These are phyloP conservation scores for Ctenoplectra terminalis DNA, from an alignment of 1,140 invertebrate species.

Conservation along the genomic window DNA sequence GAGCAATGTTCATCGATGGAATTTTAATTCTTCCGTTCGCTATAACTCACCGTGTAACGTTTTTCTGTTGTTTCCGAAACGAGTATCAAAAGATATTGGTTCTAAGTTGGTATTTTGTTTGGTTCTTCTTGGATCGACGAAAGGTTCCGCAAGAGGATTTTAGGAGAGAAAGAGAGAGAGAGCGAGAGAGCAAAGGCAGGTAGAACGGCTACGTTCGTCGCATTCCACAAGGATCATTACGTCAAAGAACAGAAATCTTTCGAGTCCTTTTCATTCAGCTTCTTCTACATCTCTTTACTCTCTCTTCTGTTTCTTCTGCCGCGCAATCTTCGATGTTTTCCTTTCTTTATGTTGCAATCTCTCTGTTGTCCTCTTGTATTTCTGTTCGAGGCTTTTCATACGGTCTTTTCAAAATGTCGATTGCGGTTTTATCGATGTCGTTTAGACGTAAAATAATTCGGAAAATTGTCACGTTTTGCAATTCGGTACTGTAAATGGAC, in stretches of 20 bases:
- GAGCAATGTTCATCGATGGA: not conserved
- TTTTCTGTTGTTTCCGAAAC: slow-evolving; percentile 14
- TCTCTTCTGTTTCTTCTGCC: not conserved
- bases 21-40: slow-evolving; percentile 35
- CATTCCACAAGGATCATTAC: slow-evolving; percentile 70
- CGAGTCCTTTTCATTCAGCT: slow-evolving; percentile 42
- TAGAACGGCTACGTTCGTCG: slow-evolving; percentile 53
- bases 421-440: not conserved
- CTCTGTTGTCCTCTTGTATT: not conserved
- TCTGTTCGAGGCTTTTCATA: not conserved
- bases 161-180: slow-evolving; percentile 3
- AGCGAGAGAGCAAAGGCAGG: slow-evolving; percentile 20
- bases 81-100: slow-evolving; percentile 5
- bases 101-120: slow-evolving; percentile 26
- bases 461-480: too few relatives aligned
- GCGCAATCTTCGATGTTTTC: not conserved
- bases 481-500: too few relatives aligned
- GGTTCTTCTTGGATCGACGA: slow-evolving; percentile 45
- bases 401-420: slow-evolving; percentile 19
- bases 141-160: slow-evolving; percentile 34
- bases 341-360: not conserved
- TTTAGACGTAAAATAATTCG: not conserved
- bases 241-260: slow-evolving; percentile 72
- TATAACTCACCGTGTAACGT: not conserved
- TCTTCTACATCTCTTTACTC: not conserved